A percentile compares a stretch with the other conserved stretches of the same genome.
These are phyloP conservation scores for Trichonephila clavipes DNA, from an alignment of 1,140 invertebrate species.

Conservation along the genomic window DNA sequence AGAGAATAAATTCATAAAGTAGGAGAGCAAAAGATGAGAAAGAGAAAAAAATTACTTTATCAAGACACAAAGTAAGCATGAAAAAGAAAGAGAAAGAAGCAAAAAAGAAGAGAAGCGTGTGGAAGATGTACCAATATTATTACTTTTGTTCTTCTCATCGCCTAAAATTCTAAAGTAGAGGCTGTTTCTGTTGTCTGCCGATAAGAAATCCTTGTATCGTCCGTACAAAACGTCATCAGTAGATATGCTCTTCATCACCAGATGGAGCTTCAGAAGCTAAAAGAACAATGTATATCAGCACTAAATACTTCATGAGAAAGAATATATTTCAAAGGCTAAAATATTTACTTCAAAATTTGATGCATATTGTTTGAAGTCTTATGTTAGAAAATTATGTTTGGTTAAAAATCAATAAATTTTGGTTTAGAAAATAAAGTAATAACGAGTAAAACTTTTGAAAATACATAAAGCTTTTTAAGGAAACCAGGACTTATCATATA, in stretches of 20 bases:
- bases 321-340: too few species aligned
- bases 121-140: slow-evolving; percentile 72
- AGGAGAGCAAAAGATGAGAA: too few species aligned
- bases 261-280: slow-evolving; percentile 89
- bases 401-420: too few species aligned
- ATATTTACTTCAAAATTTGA: too few species aligned
- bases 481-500: too few species aligned
- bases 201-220: slow-evolving; percentile 62
- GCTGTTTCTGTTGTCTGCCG: slow-evolving; percentile 58
- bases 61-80: not conserved
- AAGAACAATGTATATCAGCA: not conserved
- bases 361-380: too few species aligned
- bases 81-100: not conserved
- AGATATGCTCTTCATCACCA: slow-evolving; percentile 87
- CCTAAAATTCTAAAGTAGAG: slow-evolving; percentile 83
- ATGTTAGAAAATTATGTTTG: too few species aligned
- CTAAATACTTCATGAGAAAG: too few species aligned
- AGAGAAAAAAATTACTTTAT: not conserved
- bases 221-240: slow-evolving; percentile 83
- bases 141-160: slow-evolving; percentile 86
- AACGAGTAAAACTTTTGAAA: too few species aligned
- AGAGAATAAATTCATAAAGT: too few species aligned
- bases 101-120: not conserved
- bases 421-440: too few species aligned
- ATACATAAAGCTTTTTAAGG: too few species aligned